Conservation (phyloP, 1,140 invertebrate species). For the Agrilus planipennis region DNA sequence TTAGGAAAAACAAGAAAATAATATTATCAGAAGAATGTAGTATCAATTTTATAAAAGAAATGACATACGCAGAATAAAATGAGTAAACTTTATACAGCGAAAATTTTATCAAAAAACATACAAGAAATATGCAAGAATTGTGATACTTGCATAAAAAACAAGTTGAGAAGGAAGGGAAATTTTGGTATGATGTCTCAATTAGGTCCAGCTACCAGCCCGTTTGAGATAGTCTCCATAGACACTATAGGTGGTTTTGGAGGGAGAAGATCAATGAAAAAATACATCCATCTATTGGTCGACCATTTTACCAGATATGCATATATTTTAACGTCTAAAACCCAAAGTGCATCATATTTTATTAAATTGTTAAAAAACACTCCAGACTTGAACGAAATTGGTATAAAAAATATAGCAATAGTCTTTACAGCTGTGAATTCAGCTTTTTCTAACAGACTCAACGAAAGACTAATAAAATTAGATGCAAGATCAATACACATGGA, state of each 20-base stretch:
- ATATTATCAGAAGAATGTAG: no score
- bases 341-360: conserved; percentile 29
- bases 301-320: conserved; percentile 28
- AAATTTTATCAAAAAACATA: conserved; percentile 16
- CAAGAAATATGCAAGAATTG: conserved; percentile 16
- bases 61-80: conserved; percentile 18
- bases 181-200: conserved; percentile 21
- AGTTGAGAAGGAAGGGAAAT: conserved; percentile 21
- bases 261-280: conserved; percentile 25
- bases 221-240: conserved; percentile 32
- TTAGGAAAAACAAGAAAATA: not conserved
- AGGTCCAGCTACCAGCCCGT: conserved; percentile 26
- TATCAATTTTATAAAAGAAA: no score
- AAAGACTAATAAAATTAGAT: conserved; percentile 31
- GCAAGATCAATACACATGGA: conserved; percentile 28
- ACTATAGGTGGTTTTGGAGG: conserved; percentile 29
- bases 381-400: conserved; percentile 20
- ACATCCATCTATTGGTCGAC: conserved; percentile 23
- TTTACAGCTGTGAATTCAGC: conserved; percentile 29
- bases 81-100: conserved; percentile 14
- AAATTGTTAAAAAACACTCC: conserved; percentile 26
- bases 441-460: conserved; percentile 30
- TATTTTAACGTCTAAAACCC: conserved; percentile 27
- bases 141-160: no score
- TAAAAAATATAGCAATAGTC: conserved; percentile 22